These are phyloP conservation scores for Margarornis squamiger DNA, from an alignment of 2,797 vertebrate genomes.

Conservation along the genomic window DNA sequence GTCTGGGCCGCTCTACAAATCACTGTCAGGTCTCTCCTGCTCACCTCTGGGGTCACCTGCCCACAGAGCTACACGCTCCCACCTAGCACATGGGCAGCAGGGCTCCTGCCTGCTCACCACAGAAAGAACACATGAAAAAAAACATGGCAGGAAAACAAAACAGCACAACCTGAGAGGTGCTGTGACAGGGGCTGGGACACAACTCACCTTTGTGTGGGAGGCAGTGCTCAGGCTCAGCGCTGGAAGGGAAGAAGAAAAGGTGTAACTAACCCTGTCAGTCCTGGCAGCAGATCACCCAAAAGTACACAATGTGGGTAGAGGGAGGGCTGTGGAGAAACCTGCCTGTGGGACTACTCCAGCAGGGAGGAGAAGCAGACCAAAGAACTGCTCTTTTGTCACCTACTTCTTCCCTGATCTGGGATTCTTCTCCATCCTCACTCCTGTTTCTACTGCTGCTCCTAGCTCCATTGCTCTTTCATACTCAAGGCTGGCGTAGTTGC, in stretches of 20 bases:
- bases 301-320: not conserved
- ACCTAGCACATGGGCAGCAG: not conserved
- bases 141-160: not conserved
- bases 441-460: not conserved
- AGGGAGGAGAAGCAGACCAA: not conserved
- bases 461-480: not conserved
- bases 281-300: not conserved
- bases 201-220: slow-evolving; percentile 44
- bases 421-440: not conserved
- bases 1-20: not conserved
- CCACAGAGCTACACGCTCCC: not conserved
- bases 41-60: not conserved
- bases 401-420: not conserved
- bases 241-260: slow-evolving; percentile 37
- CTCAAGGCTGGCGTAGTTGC: rapidly evolving
- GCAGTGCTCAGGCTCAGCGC: not conserved
- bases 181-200: not conserved
- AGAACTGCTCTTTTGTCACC: not conserved
- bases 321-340: not conserved
- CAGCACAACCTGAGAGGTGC: not conserved
- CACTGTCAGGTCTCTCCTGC: not conserved
- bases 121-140: not conserved
- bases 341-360: not conserved
- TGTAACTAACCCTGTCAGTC: not conserved
- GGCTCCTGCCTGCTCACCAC: not conserved